Percentiles rank a stretch among this genome's conserved stretches.
These are phyloP conservation scores for Fragum whitleyi DNA, from an alignment of 2,888 invertebrate genomes.

Conservation along the genomic window DNA sequence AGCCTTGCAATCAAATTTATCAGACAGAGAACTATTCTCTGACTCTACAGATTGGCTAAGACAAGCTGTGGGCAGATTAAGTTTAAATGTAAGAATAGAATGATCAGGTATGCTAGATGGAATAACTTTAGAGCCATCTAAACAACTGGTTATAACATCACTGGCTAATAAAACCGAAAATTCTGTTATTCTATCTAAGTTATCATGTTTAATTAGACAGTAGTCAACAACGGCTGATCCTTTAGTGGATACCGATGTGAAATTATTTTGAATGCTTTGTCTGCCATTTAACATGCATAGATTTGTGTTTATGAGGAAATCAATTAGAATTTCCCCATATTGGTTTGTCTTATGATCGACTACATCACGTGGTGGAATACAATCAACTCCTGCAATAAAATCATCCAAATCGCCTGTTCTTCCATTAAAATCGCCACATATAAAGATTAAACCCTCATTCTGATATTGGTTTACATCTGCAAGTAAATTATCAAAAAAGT, in stretches of 20 bases:
- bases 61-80: too few species aligned
- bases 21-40: neutral
- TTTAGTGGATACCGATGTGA: too few species aligned
- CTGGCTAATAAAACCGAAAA: neutral
- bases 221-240: too few species aligned
- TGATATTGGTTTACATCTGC: conserved; percentile 30
- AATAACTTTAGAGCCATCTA: neutral
- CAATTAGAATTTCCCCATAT: conserved; percentile 45
- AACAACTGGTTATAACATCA: neutral
- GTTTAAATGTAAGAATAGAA: conserved; percentile 30
- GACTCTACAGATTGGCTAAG: neutral
- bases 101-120: conserved; percentile 35
- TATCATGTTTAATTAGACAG: conserved; percentile 13
- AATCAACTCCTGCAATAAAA: conserved; percentile 42
- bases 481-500: conserved; percentile 37
- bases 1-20: conserved; percentile 3
- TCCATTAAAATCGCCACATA: conserved; percentile 49
- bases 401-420: conserved; percentile 34
- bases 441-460: conserved; percentile 24
- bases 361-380: conserved; percentile 23
- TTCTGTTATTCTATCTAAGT: neutral
- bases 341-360: conserved; percentile 38
- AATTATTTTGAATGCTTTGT: too few species aligned
- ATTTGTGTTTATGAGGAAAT: conserved; percentile 37
- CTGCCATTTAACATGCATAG: conserved; percentile 46